phyloP scores from a whole-genome alignment of 2,797 vertebrate species.

The Anabas testudineus region DNA sequence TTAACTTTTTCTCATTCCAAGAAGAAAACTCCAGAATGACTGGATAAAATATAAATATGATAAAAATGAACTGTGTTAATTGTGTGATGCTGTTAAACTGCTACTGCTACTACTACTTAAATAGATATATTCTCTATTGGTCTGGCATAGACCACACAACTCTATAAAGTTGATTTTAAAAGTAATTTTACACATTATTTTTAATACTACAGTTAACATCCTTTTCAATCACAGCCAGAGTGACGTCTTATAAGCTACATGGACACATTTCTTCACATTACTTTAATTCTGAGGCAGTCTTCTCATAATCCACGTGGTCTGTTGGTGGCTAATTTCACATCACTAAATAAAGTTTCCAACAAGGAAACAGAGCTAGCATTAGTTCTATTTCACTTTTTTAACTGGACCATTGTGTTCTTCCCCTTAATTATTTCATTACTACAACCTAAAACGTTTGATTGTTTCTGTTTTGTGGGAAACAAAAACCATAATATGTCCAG shows the following conservation, averaged over 20 bases:
- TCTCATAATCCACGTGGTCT: conserved; percentile 40
- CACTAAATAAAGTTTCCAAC: conserved; percentile 36
- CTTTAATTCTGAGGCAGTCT: conserved; percentile 21
- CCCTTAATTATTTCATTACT: conserved; percentile 26
- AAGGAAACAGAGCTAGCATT: conserved; percentile 19
- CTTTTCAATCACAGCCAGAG: neutral
- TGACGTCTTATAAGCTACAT: neutral
- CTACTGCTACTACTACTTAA: neutral
- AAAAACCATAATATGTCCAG: conserved; percentile 37
- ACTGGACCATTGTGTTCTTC: neutral
- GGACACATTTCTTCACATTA: conserved; percentile 17
- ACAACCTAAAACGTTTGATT: neutral
- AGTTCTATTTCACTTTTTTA: conserved; percentile 13
- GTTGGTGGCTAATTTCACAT: conserved; percentile 40
- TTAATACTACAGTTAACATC: neutral
- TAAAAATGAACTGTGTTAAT: no score
- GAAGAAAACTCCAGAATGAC: no score
- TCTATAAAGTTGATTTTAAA: no score
- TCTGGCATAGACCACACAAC: no score
- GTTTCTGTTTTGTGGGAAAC: conserved; percentile 51
- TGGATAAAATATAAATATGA: no score
- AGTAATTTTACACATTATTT: no score
- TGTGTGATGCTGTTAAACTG: neutral
- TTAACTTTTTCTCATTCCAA: neutral
- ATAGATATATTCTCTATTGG: neutral